Evolutionary conservation across 2,113 vertebrate genomes (phyloP), one percentile per base, ranked within the genome.

Genomic region (Neomonachus schauinslandi): DNA sequence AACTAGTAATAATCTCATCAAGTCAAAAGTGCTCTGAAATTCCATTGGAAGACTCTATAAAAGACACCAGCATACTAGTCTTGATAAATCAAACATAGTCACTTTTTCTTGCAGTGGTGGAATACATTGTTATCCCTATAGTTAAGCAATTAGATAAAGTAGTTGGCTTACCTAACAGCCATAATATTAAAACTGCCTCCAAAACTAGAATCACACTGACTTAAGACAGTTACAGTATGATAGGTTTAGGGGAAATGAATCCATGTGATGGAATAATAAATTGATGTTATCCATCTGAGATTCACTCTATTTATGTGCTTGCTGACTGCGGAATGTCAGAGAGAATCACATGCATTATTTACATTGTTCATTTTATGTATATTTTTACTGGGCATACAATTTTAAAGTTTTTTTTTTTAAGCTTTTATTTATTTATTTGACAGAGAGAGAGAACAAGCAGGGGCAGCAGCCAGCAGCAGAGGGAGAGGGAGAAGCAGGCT

Each of bases 11-110:
- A 85, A 36, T 74, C 39, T 72, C 65, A 16, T 21, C 7, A 2
- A 26, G 82, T 84, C 61, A 84, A 19, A 84, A 95, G 82, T 84
- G 14, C 55, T 95, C 61, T 84, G 69, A 93, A 82, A 65, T 79
- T 36, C 55, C 69, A 51, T 39, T 67, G 31, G 33, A 80, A 89
- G 55, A 24, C 59, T 72, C 33, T 39, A 22, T 65, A n/a, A 59
- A 67, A 91, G 24, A 72, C 16, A 76, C 16, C 79, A 39, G 31
- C 16, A 61, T 94, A 33, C 21, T 77, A 63, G 76, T 87, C 49
- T 36, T 90, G 42, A 22, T 69, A 69, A 81, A 22, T 71, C 26
- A 18, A 85, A 49, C 9, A 26, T n/a, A 71, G 61, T 80, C 24
- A 33, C 24, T 80, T 86, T 76, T 85, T 53, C 36, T 63, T 83